Conservation (phyloP, 2,888 invertebrate genomes). For the Clunio marinus region DNA sequence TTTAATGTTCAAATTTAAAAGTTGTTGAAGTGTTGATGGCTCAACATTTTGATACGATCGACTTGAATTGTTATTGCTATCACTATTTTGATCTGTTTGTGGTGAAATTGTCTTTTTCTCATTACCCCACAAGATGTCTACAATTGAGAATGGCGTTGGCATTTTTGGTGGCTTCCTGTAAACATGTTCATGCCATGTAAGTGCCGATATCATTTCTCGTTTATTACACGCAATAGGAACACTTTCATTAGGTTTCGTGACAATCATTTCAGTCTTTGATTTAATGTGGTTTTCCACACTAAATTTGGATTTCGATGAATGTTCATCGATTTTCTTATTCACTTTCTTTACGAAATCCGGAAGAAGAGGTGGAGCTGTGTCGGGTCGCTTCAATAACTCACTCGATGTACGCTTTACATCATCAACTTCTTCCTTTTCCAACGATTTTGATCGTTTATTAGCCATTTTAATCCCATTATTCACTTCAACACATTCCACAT, state of each 20-base stretch:
- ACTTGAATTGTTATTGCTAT: constrained; percentile 33
- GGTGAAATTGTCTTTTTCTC: neutral
- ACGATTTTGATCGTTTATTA: constrained; percentile 39
- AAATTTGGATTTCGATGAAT: constrained; percentile 34
- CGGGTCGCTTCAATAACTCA: constrained; percentile 34
- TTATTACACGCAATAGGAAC: neutral
- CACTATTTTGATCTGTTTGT: constrained; percentile 6
- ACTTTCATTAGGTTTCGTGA: neutral
- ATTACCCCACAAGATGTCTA: constrained; percentile 67
- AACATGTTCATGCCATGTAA: constrained; percentile 84
- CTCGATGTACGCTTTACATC: constrained; percentile 23
- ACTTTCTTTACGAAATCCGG: neutral
- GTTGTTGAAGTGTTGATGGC: constrained; percentile 35
- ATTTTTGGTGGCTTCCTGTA: constrained; percentile 76
- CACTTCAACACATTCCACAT: constrained; percentile 39
- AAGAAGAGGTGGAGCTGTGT: constrained; percentile 24
- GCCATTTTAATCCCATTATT: constrained; percentile 39
- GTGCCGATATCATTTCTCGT: constrained; percentile 31
- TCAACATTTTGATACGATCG: constrained; percentile 38
- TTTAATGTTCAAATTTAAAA: constrained; percentile 35
- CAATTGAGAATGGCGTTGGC: constrained; percentile 83
- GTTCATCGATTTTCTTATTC: constrained; percentile 35
- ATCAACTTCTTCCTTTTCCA: constrained; percentile 32
- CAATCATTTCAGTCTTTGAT: constrained; percentile 27
- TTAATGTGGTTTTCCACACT: constrained; percentile 15